Evolutionary conservation across 2,113 vertebrate species (phyloP), one percentile per base, ranked within the genome.

Genomic region (Pelusios castaneus): DNA sequence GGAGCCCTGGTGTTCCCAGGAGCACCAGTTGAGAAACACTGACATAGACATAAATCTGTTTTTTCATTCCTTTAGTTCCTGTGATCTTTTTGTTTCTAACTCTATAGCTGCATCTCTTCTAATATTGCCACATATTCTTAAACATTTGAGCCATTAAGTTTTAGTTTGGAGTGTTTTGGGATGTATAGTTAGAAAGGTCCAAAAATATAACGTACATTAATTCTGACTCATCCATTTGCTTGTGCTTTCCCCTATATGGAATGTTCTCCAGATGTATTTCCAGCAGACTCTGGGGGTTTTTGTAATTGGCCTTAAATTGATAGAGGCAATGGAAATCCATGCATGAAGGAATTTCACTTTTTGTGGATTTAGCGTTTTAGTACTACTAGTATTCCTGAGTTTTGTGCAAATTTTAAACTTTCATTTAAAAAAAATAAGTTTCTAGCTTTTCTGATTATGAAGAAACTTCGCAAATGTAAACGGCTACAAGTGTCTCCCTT

Each of bases 401-500:
- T 70, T n/a, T 38, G n/a, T 38, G 34, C 63, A 38, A 38, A 38
- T 70, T 34, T 63, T 38, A 70, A 70, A 19, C 19, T 70, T 70
- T 38, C n/a, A 22, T 70, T 70, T 4, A 67, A 19, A 63, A 14
- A 70, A 70, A 22, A 38, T 38, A 38, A 22, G 63, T 38, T 70
- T 54, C 13, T 55, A 38, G n/a, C 12, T 41, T 51, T 55, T 92
- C 41, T 78, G n/a, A 2, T 70, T 29, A n/a, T 24, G 14, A 92
- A 89, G 43, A 3, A 3, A 63, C n/a, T 51, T 89, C 90, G 55
- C 31, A 49, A 84, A 82, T 14, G 11, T 34, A 0, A 0, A 81
- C 84, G 19, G 22, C 3, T 6, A 10, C 78, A 51, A 60, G 6
- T n/a, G n/a, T 82, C 29, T 82, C 9, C 19, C 88, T 4, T 78